Evolutionary conservation across 1,140 invertebrate species (phyloP).

Genomic region (Drosophila kepulauana): DNA sequence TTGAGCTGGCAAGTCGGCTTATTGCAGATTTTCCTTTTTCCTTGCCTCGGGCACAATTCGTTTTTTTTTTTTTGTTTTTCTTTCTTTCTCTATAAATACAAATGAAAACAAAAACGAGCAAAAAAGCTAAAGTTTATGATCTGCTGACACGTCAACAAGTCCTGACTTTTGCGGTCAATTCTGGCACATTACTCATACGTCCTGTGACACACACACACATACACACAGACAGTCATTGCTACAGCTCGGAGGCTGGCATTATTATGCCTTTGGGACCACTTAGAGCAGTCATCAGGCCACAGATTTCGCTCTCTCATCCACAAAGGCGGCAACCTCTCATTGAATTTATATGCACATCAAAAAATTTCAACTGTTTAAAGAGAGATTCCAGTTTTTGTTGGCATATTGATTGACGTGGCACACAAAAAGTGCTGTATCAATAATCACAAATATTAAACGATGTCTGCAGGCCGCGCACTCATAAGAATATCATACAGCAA

Average conservation of each 20-base stretch:
- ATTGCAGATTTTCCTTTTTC: slow-evolving; percentile 16
- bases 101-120: no score
- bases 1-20: slow-evolving; percentile 9
- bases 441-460: slow-evolving; percentile 23
- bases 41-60: background rate
- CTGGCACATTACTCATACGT: slow-evolving; percentile 71
- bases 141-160: slow-evolving; percentile 61
- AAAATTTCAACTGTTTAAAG: background rate
- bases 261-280: slow-evolving; percentile 76
- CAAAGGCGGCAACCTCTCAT: slow-evolving; percentile 46
- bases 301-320: slow-evolving; percentile 57
- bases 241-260: slow-evolving; percentile 34
- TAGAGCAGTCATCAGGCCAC: slow-evolving; percentile 64
- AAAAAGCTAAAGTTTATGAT: slow-evolving; percentile 22
- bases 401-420: no score
- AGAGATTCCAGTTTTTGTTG: background rate
- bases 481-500: slow-evolving; percentile 7
- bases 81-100: slow-evolving; percentile 1
- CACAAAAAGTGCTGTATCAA: background rate
- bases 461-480: background rate
- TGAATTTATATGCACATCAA: background rate
- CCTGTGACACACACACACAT: slow-evolving; percentile 7
- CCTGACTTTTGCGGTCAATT: slow-evolving; percentile 61
- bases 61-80: background rate
- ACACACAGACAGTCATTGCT: no score